Evolutionary conservation across 2,797 vertebrate species (phyloP), one percentile per base, ranked within the genome.

Genomic region (Pygocentrus nattereri): DNA sequence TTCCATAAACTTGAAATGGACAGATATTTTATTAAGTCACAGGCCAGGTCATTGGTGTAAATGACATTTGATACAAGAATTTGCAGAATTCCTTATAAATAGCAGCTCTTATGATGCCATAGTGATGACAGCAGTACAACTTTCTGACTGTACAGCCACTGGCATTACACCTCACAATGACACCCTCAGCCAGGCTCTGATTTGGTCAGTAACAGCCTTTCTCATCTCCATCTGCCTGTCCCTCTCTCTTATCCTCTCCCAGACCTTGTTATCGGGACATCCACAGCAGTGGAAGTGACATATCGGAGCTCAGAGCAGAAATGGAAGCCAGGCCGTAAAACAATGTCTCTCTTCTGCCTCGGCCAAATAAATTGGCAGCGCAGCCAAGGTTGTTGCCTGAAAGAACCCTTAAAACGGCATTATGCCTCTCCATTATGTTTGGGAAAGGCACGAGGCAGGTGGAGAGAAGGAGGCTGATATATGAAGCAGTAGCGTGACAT

Each of bases 301-400:
- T 58, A 67, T 80, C 47, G 73, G 61, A 74, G 79, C 65, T 74
- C 81, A 65, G 56, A 71, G 74, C 44, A 77, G 65, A 81, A 80
- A 49, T 73, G 78, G 41, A 73, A 68, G 76, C 74, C 16, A 44
- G 21, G 50, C 65, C 23, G 67, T 70, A 59, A 71, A 85, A 74
- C 58, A 85, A 84, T 68, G 58, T 61, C 68, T 76, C 67, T 68
- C 62, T 74, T 78, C 72, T 71, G 41, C 73, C 62, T 76, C 10
- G 47, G 89, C 82, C 85, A 76, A 86, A 88, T 87, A 90, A 90
- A 92, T 88, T 82, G 75, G 49, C 58, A 65, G 44, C 6, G 10
- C 31, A 23, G 74, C 52, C 58, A 64, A 71, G 80, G 74, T 59
- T 72, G 80, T 71, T 77, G 73, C 38, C 56, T 71, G 21, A 49